Evolutionary conservation across 2,113 vertebrate species (phyloP), one percentile per base, ranked within the genome.

Genomic region (Malurus melanocephalus): DNA sequence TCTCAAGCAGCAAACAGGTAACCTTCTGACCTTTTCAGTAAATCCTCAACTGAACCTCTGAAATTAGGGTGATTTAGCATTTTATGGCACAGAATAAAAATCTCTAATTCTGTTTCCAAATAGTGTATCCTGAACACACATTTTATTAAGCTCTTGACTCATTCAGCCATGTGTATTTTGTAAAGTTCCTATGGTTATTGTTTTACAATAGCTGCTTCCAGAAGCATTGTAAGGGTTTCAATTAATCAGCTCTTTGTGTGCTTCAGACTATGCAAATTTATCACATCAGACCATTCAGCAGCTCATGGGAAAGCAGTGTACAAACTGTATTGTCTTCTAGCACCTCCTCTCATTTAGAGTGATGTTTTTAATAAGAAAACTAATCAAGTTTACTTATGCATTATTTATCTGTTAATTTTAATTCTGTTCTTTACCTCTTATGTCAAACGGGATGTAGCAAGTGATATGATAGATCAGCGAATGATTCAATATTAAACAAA

Each of bases 211-310:
- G 97, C 97, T 97, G 97, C 97, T 97, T 98, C 96, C 96, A 98
- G 96, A 97, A 97, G 94, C 95, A 97, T 97, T 97, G 97, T 98
- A 98, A 96, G 98, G 98, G 97, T 98, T 99, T 99, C 98, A 99
- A 98, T 99, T 99, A 99, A 99, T 99, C 98, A 98, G 98, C 96
- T 98, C 98, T 99, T 99, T 99, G 99, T 98, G 98, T 93, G 97
- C 97, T 97, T 98, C 98, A 98, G 98, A 98, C 98, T 99, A 99
- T 99, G 99, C 98, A 99, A 99, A 99, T 99, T 97, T 98, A 98
- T 99, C 98, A 98, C 98, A 98, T 98, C 98, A 98, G 97, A 97
- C 98, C 98, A 98, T 98, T 98, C 98, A 98, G 94, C 97, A 97
- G 97, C 98, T 98, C 97, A 97, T 99, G 98, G 98, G 98, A 98